Evolutionary conservation across 2,888 invertebrate species (phyloP), one percentile per base, ranked within the genome.

Genomic region (Tigriopus californicus): DNA sequence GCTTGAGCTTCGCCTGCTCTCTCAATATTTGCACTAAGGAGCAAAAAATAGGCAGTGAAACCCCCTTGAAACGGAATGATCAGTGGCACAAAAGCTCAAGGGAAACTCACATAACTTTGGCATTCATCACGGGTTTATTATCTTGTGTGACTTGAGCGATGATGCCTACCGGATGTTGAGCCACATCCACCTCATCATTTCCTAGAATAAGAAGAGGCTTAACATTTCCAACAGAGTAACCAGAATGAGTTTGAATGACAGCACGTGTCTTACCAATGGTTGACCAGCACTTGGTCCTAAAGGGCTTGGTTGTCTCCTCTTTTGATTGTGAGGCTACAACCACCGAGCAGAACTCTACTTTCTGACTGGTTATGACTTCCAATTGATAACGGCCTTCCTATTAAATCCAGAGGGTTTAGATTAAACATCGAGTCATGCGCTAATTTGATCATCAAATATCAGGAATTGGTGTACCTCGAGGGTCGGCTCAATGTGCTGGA

Each of bases 131-230:
- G 5, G 62, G 58, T 18, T 56, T 60, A 55, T 41, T 12, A 12
- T 60, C 63, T 60, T 62, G 62, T 24, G 25, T 54, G 20, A 62
- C 61, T 58, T 60, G 46, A 18, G 61, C 62, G 20, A 44, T 46
- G 33, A 61, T 53, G 46, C 49, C 10, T 13, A 58, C 40, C 1
- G 15, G 18, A 22, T 41, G 8, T 49, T 15, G 13, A 22, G 20
- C 22, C 6, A 22, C 20, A 22, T 49, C 49, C 5, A 18, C 5
- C 20, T 49, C 49, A 49, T 49, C 22, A 22, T 33, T 33, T 8
- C 33, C 33, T 33, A 33, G 33, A 33, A 33, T n/a, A n/a, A n/a
- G n/a, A n/a, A n/a, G n/a, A n/a, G n/a, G n/a, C n/a, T n/a, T n/a
- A n/a, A n/a, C n/a, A n/a, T n/a, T n/a, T n/a, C n/a, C n/a, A n/a